phyloP scores from a whole-genome alignment of 2,113 vertebrate genomes.

The Ageneiosus marmoratus region DNA sequence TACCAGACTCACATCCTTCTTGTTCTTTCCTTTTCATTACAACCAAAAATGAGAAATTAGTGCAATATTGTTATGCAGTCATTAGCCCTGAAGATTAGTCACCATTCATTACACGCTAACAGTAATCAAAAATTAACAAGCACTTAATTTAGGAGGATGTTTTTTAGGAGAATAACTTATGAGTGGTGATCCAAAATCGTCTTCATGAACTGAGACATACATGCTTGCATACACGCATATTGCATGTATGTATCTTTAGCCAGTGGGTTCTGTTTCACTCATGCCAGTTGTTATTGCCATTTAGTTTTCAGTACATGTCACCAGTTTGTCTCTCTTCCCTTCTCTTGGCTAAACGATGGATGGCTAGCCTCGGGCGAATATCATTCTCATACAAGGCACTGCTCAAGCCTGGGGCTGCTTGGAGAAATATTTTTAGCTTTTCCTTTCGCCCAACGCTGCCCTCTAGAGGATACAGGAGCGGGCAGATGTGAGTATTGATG shows the following conservation, averaged over 20 bases:
- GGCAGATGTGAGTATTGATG: neutral
- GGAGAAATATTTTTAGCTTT: slow-evolving; percentile 34
- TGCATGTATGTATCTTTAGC: neutral
- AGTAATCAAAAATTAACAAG: slow-evolving; percentile 16
- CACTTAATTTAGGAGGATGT: neutral
- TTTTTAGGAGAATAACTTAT: neutral
- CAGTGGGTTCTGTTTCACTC: slow-evolving; percentile 20
- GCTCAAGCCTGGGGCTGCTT: slow-evolving; percentile 36
- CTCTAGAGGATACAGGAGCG: slow-evolving; percentile 25
- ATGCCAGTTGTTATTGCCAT: slow-evolving; percentile 24
- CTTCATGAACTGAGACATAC: neutral
- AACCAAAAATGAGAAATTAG: slow-evolving; percentile 10
- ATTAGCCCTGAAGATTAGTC: slow-evolving; percentile 14
- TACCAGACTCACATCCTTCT: slow-evolving; percentile 8
- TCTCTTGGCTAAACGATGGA: slow-evolving; percentile 41
- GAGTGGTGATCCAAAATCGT: neutral
- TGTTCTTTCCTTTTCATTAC: slow-evolving; percentile 6
- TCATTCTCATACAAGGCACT: slow-evolving; percentile 43
- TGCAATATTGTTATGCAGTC: slow-evolving; percentile 5
- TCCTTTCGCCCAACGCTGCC: neutral
- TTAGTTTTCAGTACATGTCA: slow-evolving; percentile 41
- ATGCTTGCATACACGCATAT: neutral
- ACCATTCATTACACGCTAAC: slow-evolving; percentile 8
- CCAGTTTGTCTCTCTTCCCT: slow-evolving; percentile 30
- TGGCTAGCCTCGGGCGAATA: slow-evolving; percentile 45